Base-by-base conservation (phyloP, 2,888 invertebrate species). In the Pegoplata infirma region DNA sequence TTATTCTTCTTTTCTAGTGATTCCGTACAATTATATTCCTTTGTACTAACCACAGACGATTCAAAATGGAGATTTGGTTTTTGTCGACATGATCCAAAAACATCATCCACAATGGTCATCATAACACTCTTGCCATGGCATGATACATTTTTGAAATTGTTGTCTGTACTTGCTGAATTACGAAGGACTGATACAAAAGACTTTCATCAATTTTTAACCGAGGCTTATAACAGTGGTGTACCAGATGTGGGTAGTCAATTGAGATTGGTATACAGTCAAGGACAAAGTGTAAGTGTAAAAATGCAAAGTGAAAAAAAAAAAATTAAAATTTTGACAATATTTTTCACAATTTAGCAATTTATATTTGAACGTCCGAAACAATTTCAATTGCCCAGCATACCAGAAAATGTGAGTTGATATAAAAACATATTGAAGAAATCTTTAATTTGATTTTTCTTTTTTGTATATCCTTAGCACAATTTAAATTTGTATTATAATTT, bases 31-130 rank as follows among this genome's bases (percentile, higher is more conserved):
- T 95, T 97, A 85, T 99, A 98, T 90, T 98, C 98, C 23, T 99
- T 99, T 91, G 98, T 98, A 63, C 91, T 99, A 86, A 99, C 99
- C 21, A 97, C 96, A 84, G 92, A 95, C 84, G 97, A 98, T 88
- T 97, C 98, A 23, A 97, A 97, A 91, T 98, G 97, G 93, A 97
- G 97, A 44, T 99, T 97, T 91, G 98, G 98, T 82, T 99, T 97
- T 90, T 98, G 98, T 89, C 94, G 99, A 23, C 97, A 97, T 89
- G 97, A 98, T 88, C 96, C 98, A 5, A 94, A 95, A 88, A 93
- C 95, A 21, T 94, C 96, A 87, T 95, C 96, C 17, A 96, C 97
- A 76, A 91, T 96, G 88, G 94, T 97, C 55, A 90, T 97, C 82
- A 91, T 95, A 82, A 98, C 98, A 86, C 96, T 94, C 88, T 91